Base-by-base conservation (phyloP, 2,113 vertebrate genomes). In the Micronycteris hirsuta region DNA sequence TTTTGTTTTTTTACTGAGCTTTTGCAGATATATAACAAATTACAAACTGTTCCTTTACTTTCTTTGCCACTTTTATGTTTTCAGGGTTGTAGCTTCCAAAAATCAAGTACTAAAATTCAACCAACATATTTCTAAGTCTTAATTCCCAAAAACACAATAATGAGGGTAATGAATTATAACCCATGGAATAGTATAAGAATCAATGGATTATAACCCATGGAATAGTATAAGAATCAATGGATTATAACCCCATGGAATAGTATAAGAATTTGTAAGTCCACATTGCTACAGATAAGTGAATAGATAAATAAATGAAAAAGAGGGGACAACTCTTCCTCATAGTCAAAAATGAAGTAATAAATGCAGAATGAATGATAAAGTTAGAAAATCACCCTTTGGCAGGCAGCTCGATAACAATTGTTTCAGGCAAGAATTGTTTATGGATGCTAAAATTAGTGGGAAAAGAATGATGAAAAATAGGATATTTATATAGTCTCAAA, bases 41-140 rank as follows among this genome's bases (percentile, higher is more conserved):
- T 19, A 89, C 7, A 41, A 56, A 74, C 3, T 58, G 5, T 70
- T 74, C 33, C 52, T 94, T 89, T 12, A 31, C 85, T 96, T 88
- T 83, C 88, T 95, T 94, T 96, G 76, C 82, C 28, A 90, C 63
- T 71, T 58, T 97, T 94, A 80, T 5, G 24, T 24, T 89, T 94
- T 95, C 22, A 94, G 94, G 71, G 95, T 89, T 89, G 63, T 52
- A 31, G 3, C 73, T 76, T 54, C 70, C 86, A 71, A 93, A 88
- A 92, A 56, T 82, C 68, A 86, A 82, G 31, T 12, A 84, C 65
- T 81, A 80, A 91, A 89, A 92, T 16, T 12, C 63, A 74, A 24
- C 52, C 36, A 49, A 5, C 10, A 56, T 45, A 76, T 43, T 97
- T 81, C 80, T 94, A 70, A 63, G 84, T 94, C 74, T 82, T 90